These are phyloP conservation scores for Ochlodes sylvanus DNA, from an alignment of 2,888 invertebrate genomes.

Conservation along the genomic window DNA sequence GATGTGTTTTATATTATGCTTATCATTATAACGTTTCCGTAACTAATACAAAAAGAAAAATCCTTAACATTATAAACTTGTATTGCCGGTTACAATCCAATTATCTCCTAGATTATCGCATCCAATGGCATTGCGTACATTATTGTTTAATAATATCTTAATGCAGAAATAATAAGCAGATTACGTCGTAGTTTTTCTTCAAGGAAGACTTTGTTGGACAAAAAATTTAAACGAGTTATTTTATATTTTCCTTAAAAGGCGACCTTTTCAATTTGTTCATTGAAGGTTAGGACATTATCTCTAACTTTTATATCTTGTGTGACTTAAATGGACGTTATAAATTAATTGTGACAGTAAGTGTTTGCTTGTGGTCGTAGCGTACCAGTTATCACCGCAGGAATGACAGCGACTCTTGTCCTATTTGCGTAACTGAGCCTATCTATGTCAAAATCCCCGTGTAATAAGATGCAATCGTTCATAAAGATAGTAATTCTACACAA, in stretches of 20 bases:
- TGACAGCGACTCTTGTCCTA: slow-evolving; percentile 55
- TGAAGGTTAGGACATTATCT: slow-evolving; percentile 39
- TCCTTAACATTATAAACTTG: not conserved
- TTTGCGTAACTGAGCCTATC: slow-evolving; percentile 63
- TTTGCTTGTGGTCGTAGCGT: slow-evolving; percentile 21
- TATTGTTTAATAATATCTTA: slow-evolving; percentile 16
- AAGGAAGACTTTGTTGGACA: slow-evolving; percentile 29
- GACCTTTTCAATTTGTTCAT: slow-evolving; percentile 40
- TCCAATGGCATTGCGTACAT: not conserved
- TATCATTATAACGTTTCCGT: not conserved
- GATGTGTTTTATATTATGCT: slow-evolving; percentile 64
- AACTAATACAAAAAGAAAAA: not conserved
- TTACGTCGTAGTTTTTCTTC: slow-evolving; percentile 17
- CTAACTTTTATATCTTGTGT: slow-evolving; percentile 14
- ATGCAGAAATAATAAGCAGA: slow-evolving; percentile 23
- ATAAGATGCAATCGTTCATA: slow-evolving; percentile 54
- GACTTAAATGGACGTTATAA: slow-evolving; percentile 29
- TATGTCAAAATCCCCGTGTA: slow-evolving; percentile 57
- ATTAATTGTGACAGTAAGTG: slow-evolving; percentile 16
- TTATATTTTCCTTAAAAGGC: slow-evolving; percentile 17
- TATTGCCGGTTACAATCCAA: slow-evolving; percentile 1
- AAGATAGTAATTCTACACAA: slow-evolving; percentile 41
- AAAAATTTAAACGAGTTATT: slow-evolving; percentile 25
- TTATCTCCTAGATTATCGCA: not conserved
- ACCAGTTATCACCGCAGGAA: slow-evolving; percentile 36